Evolutionary conservation across 2,113 vertebrate species (phyloP).

Genomic region (Coreoperca whiteheadi): DNA sequence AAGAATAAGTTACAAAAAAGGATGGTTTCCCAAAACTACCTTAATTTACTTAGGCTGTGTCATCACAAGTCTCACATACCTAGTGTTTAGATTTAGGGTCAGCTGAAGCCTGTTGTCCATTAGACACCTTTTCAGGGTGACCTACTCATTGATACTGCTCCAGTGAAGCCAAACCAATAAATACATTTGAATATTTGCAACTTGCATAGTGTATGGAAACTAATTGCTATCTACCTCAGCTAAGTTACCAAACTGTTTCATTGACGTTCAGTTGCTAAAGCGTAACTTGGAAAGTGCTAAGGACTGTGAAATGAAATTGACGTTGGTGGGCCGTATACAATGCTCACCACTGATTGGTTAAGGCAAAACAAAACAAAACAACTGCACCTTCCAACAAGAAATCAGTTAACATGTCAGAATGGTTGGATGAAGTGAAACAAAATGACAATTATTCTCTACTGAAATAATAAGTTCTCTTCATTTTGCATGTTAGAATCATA

Average conservation of each 20-base stretch:
- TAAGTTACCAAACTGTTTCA: neutral
- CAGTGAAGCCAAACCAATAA: neutral
- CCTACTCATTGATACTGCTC: neutral
- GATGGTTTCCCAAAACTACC: neutral
- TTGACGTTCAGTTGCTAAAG: neutral
- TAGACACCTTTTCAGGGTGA: neutral
- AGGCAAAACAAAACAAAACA: neutral
- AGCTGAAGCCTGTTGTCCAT: neutral
- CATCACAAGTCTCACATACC: neutral
- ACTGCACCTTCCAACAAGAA: neutral
- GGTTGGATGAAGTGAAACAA: neutral
- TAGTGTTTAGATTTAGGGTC: neutral
- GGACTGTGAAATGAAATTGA: neutral
- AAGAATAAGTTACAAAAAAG: neutral
- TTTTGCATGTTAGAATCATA: neutral
- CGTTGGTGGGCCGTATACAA: neutral
- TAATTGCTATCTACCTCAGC: neutral
- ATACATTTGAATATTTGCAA: neutral
- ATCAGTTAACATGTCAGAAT: neutral
- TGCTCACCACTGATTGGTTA: neutral
- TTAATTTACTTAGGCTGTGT: neutral
- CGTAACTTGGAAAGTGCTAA: neutral
- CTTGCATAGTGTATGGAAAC: neutral
- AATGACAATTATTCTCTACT: neutral
- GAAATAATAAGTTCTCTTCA: neutral